Conservation (phyloP, 2,113 vertebrate genomes). For the Oriolus oriolus region DNA sequence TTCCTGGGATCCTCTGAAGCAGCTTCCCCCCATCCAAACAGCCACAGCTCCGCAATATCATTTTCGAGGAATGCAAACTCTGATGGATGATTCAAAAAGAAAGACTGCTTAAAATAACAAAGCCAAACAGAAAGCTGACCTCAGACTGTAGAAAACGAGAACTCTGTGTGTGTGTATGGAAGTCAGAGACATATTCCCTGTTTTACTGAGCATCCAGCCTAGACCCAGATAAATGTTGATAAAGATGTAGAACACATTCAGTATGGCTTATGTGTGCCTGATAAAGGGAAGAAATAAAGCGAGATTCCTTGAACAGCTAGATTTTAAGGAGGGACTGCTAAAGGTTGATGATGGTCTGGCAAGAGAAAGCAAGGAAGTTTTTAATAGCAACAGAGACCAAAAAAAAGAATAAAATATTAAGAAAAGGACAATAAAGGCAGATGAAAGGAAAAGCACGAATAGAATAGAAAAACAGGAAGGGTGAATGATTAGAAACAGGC, state of each 20-base stretch:
- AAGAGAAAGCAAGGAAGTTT: background rate
- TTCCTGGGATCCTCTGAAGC: background rate
- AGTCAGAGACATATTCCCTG: background rate
- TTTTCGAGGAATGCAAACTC: background rate
- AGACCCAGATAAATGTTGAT: background rate
- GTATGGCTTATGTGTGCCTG: background rate
- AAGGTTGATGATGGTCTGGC: background rate
- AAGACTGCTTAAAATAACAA: conserved; percentile 11
- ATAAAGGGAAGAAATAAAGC: conserved; percentile 19
- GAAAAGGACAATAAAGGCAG: background rate
- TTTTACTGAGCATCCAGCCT: background rate
- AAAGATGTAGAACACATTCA: background rate
- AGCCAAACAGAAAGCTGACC: background rate
- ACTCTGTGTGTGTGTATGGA: background rate
- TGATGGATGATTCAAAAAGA: background rate
- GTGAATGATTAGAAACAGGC: conserved; percentile 11
- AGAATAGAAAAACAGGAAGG: background rate
- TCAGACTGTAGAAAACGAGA: background rate
- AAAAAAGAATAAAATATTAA: background rate
- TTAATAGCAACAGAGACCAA: background rate
- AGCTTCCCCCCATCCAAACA: background rate
- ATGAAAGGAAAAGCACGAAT: background rate
- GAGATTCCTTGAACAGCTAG: conserved; percentile 11
- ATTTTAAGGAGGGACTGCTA: conserved; percentile 8
- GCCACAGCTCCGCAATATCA: background rate